Evolutionary conservation across 2,888 invertebrate species (phyloP), one percentile per base, ranked within the genome.

Genomic region (Chesias legatella): DNA sequence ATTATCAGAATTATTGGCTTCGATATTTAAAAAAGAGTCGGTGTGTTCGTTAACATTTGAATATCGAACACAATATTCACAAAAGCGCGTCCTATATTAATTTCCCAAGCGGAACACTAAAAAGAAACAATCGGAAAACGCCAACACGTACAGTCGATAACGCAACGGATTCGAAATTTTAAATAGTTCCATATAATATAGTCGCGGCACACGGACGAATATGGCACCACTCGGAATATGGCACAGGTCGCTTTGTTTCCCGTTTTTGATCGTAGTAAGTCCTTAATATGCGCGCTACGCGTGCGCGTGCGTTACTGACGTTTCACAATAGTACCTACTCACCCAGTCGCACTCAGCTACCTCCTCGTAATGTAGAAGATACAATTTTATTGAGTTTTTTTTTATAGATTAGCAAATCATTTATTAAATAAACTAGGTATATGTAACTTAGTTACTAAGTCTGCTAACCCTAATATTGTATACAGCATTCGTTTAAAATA

Each of bases 101-200:
- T 40, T 40, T 44, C 42, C 48, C 31, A 24, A 26, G 39, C 43
- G 37, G 48, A 45, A 43, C 43, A 38, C 43, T 49, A 57, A 63
- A 70, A 73, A 77, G 74, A 74, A 79, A 82, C 84, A 82, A 83
- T 83, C 78, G 79, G 74, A 75, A 79, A 82, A 81, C 75, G 79
- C 77, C 77, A 76, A 75, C 85, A 83, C 84, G 85, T 84, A 73
- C 66, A 70, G 57, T 67, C 86, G 80, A 84, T 85, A 86, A 84
- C 82, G 80, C 79, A 84, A 86, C 86, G 85, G 82, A 84, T 85
- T 85, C 86, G 78, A 86, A 85, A 86, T 86, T 85, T 85, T 83
- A 88, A 88, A 86, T 85, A 88, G 84, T 85, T 82, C 81, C 79
- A 82, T 82, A 79, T 79, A 80, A 77, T 79, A 81, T 82, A 74